Evolutionary conservation across 2,797 vertebrate genomes (phyloP), one percentile per base, ranked within the genome.

Genomic region (Melopsittacus undulatus): DNA sequence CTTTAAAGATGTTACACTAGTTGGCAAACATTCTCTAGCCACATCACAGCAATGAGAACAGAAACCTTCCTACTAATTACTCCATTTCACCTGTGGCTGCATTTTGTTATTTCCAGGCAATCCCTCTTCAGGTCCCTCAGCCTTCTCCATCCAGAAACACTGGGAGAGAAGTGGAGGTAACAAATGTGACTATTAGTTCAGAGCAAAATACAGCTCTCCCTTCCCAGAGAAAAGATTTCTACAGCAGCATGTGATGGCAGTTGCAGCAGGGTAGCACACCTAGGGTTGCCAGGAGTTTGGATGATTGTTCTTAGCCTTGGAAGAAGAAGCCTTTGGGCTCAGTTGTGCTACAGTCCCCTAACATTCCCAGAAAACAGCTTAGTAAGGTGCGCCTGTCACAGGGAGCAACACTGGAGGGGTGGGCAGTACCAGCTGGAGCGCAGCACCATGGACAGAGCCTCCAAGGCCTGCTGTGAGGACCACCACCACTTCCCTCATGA

Each of bases 361-460:
- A 48, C 30, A 62, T 73, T 57, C 52, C 49, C 32, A 66, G 38
- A 59, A 8, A 10, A 66, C 24, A 8, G 61, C 34, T 70, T 36
- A 36, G 15, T 17, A 36, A 59, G 34, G 23, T 10, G 10, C 17
- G 10, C 23, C 56, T 26, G 15, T 17, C 56, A 11, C 56, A 26
- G n/a, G 15, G 23, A 59, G 57, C 34, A 59, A 18, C 34, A 59
- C 57, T 26, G 34, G 68, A n/a, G 8, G 49, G 30, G 85, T 49
- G 83, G 90, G 74, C 26, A 34, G 7, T 23, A 68, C 27, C 48
- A 40, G 64, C 72, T 69, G 89, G 56, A 77, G 78, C 57, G 78
- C 94, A 95, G 96, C 56, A 96, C 92, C 96, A 95, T 49, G 70
- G 96, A 97, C 95, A 97, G 96, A 92, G 95, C 79, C 54, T 69